Conservation (phyloP, 2,797 vertebrate species). For the Chloroceryle amazona region DNA sequence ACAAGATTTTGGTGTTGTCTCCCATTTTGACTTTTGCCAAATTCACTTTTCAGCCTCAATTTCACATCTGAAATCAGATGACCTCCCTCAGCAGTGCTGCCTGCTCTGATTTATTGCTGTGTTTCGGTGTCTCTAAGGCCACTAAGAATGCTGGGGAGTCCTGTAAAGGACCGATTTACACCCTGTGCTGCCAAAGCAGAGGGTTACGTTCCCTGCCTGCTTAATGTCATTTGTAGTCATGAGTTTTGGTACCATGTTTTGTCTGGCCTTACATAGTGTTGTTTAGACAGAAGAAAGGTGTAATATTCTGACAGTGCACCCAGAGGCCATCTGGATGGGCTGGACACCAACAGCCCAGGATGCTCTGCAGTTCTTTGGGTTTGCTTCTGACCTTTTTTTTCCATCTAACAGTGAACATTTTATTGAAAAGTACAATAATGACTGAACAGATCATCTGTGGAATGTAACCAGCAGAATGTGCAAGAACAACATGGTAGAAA, state of each 20-base stretch:
- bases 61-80: background rate
- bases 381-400: background rate
- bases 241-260: background rate
- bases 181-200: background rate
- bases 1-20: background rate
- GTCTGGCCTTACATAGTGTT: rapidly evolving
- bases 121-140: background rate
- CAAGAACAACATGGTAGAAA: background rate
- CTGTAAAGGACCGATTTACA: background rate
- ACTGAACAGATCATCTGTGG: background rate
- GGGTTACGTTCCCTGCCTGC: background rate
- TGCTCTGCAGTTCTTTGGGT: background rate
- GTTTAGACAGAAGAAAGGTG: background rate
- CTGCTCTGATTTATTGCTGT: background rate
- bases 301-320: background rate
- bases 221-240: background rate
- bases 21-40: background rate
- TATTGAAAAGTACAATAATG: background rate
- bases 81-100: background rate
- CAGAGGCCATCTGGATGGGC: rapidly evolving
- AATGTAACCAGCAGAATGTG: background rate
- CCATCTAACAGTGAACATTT: background rate
- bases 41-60: background rate
- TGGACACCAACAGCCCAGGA: background rate
- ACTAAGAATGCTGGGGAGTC: background rate